phyloP scores from a whole-genome alignment of 2,888 invertebrate genomes.

The Oligia fasciuncula region DNA sequence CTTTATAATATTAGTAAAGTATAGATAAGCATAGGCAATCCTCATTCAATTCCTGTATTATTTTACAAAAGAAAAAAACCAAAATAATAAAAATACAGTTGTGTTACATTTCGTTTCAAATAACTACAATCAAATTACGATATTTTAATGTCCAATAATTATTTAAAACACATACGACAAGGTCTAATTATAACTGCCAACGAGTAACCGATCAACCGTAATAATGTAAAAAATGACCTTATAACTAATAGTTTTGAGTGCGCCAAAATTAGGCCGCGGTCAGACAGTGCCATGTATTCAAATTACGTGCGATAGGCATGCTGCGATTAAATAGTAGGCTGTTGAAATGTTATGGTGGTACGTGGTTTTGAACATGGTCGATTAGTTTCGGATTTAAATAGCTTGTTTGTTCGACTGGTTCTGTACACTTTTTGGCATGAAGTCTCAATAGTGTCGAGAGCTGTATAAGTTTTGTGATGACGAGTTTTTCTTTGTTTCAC shows the following conservation, averaged over 20 bases:
- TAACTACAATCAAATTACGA: slow-evolving; percentile 15
- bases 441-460: background rate
- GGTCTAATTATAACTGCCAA: slow-evolving; percentile 30
- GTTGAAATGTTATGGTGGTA: slow-evolving; percentile 38
- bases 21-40: too few species aligned
- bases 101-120: slow-evolving; percentile 15
- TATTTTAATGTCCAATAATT: slow-evolving; percentile 28
- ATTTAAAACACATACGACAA: slow-evolving; percentile 36
- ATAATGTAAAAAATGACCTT: slow-evolving; percentile 64
- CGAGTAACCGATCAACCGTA: slow-evolving; percentile 21
- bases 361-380: slow-evolving; percentile 9
- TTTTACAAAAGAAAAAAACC: background rate
- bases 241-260: slow-evolving; percentile 40
- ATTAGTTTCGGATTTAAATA: background rate
- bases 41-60: too few species aligned
- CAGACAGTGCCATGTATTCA: slow-evolving; percentile 38
- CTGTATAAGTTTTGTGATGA: background rate
- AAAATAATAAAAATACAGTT: background rate
- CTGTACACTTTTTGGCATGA: background rate
- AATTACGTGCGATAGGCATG: slow-evolving; percentile 48
- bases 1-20: too few species aligned
- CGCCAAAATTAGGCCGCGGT: slow-evolving; percentile 56
- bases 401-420: background rate
- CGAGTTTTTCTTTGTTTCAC: background rate
- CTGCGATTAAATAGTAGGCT: slow-evolving; percentile 27